Evolutionary conservation across 2,888 invertebrate species (phyloP).

Genomic region (Drosophila borealis): DNA sequence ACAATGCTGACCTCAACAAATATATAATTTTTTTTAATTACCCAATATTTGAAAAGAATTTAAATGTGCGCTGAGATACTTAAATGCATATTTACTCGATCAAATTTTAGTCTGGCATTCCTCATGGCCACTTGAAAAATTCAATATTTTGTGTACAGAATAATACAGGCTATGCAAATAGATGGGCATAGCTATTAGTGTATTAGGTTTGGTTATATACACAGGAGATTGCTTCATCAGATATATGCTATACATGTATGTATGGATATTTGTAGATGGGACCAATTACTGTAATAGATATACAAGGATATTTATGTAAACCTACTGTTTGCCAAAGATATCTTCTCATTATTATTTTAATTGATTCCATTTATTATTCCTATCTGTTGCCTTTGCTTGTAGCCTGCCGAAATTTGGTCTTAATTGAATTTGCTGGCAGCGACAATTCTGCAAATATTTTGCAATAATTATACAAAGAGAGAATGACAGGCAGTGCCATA

Average conservation of each 20-base stretch:
- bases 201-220: background rate
- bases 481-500: background rate
- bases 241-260: background rate
- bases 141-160: too few species aligned
- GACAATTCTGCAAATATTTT: constrained; percentile 42
- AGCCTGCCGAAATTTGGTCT: constrained; percentile 10
- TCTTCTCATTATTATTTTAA: constrained; percentile 32
- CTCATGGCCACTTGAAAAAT: too few species aligned
- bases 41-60: too few species aligned
- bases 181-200: too few species aligned
- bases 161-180: too few species aligned
- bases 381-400: constrained; percentile 6
- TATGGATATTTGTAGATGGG: background rate
- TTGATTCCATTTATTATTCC: constrained; percentile 44
- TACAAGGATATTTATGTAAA: constrained; percentile 13
- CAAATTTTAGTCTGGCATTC: too few species aligned
- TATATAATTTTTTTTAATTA: too few species aligned
- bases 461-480: constrained; percentile 16
- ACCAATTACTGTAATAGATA: constrained; percentile 4
- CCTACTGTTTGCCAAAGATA: constrained; percentile 8
- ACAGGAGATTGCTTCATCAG: background rate
- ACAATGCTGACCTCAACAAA: too few species aligned
- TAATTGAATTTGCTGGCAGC: constrained; percentile 37
- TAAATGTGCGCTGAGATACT: too few species aligned
- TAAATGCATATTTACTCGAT: too few species aligned